Percentiles rank a stretch among this genome's conserved stretches.
Evolutionary conservation across 2,888 invertebrate genomes (phyloP).

Genomic region (Caenorhabditis sp.): DNA sequence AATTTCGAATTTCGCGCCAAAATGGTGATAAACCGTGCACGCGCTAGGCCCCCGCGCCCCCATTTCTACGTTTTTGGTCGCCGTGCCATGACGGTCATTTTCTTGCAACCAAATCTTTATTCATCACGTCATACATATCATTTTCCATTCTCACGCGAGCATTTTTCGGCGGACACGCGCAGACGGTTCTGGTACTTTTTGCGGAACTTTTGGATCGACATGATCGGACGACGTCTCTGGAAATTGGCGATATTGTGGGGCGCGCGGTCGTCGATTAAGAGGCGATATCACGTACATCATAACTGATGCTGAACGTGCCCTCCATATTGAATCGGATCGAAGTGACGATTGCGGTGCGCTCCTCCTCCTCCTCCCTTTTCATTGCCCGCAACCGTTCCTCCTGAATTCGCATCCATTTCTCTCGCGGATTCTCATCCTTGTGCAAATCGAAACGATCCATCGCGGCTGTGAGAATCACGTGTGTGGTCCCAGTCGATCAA

Average conservation of each 20-base stretch:
- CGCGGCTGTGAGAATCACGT: not conserved
- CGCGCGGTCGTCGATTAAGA: not conserved
- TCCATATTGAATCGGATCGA: not conserved
- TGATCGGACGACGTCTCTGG: not conserved
- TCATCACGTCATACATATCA: no score
- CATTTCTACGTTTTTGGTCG: no score
- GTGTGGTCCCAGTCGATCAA: not conserved
- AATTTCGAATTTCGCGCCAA: no score
- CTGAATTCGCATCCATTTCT: not conserved
- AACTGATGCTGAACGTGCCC: not conserved
- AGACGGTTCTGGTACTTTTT: not conserved
- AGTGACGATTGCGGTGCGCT: not conserved
- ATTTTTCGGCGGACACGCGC: no score
- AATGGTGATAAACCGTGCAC: no score
- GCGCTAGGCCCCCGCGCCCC: no score
- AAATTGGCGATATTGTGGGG: not conserved
- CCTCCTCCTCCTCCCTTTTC: not conserved
- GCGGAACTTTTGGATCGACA: not conserved
- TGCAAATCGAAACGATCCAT: not conserved
- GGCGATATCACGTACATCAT: no score
- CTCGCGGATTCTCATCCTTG: not conserved
- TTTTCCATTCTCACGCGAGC: no score
- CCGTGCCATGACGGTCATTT: no score
- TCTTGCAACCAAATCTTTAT: no score
- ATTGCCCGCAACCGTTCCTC: not conserved